Evolutionary conservation across 2,888 invertebrate species (phyloP), one percentile per base, ranked within the genome.

Genomic region (Drosophila barbarae): DNA sequence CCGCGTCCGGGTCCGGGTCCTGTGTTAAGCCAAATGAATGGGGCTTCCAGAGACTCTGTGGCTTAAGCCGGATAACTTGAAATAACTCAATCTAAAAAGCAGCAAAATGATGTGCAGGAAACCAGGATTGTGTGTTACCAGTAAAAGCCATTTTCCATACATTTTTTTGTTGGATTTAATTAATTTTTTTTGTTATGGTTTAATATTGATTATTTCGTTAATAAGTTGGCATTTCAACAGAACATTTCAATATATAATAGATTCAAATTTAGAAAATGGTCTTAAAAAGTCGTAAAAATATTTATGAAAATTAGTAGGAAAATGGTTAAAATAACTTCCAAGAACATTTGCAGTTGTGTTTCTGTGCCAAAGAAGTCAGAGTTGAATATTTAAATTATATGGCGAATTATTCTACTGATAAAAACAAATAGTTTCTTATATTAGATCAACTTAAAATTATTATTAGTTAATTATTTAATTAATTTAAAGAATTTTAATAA

Each of bases 21-120:
- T 23, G 41, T 41, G 41, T 9, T 41, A 41, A 41, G 41, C 41
- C 41, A 42, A 42, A 42, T 5, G n/a, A 42, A 26, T n/a, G 41
- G 5, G 41, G 23, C 23, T 26, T 26, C 6, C 41, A 2, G 8
- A 42, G 41, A 42, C 41, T 26, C n/a, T n/a, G 13, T 3, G 41
- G 23, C 41, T 41, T 41, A 41, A 23, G 23, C 23, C n/a, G 41
- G 26, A 42, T 42, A 42, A 42, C 41, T 26, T 26, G 41, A 26
- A 42, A 42, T 42, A 42, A 42, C 23, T 42, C n/a, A 26, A 41
- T 42, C 5, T n/a, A 42, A 42, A 26, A 42, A n/a, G n/a, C 5
- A 1, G n/a, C n/a, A 26, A 23, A 42, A 42, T 26, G n/a, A 42
- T 42, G 41, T 26, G 39, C 21, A 21, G 8, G 13, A 8, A 23